These are phyloP conservation scores for Chionomys nivalis DNA, from an alignment of 2,113 vertebrate genomes.

Conservation along the genomic window DNA sequence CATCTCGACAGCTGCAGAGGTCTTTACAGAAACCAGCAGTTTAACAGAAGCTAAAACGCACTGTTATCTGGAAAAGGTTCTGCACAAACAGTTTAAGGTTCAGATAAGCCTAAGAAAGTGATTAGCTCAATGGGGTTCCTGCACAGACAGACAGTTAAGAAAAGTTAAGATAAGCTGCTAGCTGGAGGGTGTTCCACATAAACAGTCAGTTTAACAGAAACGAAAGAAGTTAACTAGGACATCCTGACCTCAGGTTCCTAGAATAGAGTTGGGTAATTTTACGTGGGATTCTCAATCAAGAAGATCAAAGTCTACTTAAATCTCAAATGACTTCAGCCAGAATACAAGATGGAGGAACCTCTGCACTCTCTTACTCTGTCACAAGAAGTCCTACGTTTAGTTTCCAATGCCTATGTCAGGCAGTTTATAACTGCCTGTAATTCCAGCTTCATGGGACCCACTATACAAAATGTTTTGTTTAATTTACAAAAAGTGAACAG, in stretches of 20 bases:
- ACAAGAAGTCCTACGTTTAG: background rate
- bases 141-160: background rate
- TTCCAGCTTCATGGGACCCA: background rate
- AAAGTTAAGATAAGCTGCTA: background rate
- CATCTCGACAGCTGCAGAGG: background rate
- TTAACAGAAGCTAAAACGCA: background rate
- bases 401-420: background rate
- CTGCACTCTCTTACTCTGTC: background rate
- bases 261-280: background rate
- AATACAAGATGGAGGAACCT: background rate
- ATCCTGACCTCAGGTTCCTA: background rate
- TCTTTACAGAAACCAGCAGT: background rate
- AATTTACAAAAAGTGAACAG: background rate
- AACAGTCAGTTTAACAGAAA: background rate
- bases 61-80: background rate
- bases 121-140: background rate
- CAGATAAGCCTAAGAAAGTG: background rate
- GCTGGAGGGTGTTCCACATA: background rate
- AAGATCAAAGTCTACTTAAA: background rate
- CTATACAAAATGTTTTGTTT: background rate
- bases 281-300: background rate
- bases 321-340: background rate
- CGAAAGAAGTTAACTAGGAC: background rate
- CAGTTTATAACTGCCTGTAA: background rate
- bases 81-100: background rate